Evolutionary conservation across 2,797 vertebrate genomes (phyloP), one percentile per base, ranked within the genome.

Genomic region (Sebastes ruberrimus): DNA sequence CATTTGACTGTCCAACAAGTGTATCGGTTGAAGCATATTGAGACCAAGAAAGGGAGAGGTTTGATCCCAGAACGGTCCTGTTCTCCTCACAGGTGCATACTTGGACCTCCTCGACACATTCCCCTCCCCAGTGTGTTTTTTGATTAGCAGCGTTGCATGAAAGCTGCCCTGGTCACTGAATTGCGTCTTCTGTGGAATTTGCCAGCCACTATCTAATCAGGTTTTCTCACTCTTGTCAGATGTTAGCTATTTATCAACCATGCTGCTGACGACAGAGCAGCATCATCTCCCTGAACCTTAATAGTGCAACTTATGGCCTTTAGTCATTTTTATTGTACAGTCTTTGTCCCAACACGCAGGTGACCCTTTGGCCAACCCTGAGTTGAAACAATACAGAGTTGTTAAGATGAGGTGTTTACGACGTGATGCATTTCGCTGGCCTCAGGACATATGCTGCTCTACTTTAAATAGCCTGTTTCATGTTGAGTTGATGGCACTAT

Each of bases 71-170:
- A 82, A 65, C 3, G 2, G 6, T 72, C 69, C 8, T 38, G 27
- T 67, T 62, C 78, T 74, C 32, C 73, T 90, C 35, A 49, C 82
- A 84, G 53, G 80, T 80, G 74, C 85, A 80, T 82, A 83, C n/a
- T 93, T 61, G 46, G 81, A 89, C 78, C 66, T 88, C 72, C 76
- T 79, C 10, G 88, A 85, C 85, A 95, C 93, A 96, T 96, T 96
- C 93, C 92, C 83, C 82, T 86, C 55, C 61, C 53, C 64, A 7
- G 88, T 95, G 95, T 92, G 91, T 91, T 93, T 95, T 95, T 94
- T 94, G 91, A 95, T 96, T 96, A 95, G 92, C 90, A 83, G 42
- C 64, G 9, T 74, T 76, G 81, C 87, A 90, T 86, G 91, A 95
- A 93, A 79, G 87, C 84, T n/a, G 77, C 35, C 80, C 66, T 69